These are phyloP conservation scores for Pristiophorus japonicus DNA, from an alignment of 2,113 vertebrate species.

Conservation along the genomic window DNA sequence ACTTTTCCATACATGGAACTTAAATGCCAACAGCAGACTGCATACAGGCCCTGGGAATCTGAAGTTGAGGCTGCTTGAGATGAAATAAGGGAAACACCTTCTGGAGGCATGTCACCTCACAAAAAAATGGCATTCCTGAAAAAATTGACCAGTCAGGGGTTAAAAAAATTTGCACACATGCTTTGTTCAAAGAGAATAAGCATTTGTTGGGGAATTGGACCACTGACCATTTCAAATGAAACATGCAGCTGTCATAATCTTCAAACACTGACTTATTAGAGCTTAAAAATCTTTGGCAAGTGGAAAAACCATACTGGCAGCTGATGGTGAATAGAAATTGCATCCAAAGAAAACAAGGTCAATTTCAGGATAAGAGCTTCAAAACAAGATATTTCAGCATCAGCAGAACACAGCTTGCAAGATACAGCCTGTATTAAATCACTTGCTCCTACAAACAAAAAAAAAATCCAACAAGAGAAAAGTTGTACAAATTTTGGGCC, in stretches of 20 bases:
- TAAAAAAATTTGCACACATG: background rate
- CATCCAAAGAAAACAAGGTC: background rate
- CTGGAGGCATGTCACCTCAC: background rate
- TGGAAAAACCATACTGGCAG: background rate
- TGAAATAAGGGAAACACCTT: background rate
- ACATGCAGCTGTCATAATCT: background rate
- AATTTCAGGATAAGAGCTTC: background rate
- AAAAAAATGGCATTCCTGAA: background rate
- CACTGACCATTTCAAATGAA: background rate
- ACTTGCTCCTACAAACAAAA: background rate
- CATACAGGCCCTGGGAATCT: background rate
- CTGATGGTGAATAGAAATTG: background rate
- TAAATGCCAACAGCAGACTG: background rate
- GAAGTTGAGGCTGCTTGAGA: background rate
- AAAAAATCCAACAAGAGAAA: background rate
- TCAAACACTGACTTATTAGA: background rate
- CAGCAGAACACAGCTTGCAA: constrained; percentile 6
- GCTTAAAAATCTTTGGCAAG: background rate
- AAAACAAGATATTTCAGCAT: constrained; percentile 5
- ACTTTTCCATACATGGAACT: background rate
- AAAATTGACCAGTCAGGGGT: background rate
- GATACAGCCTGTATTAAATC: background rate
- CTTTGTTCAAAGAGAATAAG: background rate
- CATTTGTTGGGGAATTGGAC: background rate
- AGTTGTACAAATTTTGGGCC: background rate